A percentile compares a stretch with the other conserved stretches of the same genome.
phyloP scores from a whole-genome alignment of 2,797 vertebrate species.

The Crax fasciolata region DNA sequence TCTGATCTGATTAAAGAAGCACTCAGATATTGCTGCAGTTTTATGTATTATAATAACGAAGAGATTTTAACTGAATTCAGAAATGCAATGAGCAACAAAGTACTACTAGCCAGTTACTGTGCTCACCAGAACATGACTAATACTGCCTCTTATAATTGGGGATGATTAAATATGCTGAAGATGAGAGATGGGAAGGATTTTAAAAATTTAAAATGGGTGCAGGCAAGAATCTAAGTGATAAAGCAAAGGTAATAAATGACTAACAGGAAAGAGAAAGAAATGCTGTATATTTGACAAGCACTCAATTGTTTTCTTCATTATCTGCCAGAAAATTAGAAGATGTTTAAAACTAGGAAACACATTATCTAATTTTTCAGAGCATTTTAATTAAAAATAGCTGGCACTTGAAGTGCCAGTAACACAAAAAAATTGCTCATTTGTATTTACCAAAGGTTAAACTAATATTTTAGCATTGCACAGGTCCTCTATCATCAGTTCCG shows the following conservation, averaged over 20 bases:
- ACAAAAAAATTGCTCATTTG: neutral
- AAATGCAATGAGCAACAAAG: neutral
- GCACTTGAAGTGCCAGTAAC: neutral
- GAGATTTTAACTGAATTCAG: neutral
- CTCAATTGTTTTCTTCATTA: slow-evolving; percentile 40
- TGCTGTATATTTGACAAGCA: neutral
- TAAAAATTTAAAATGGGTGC: neutral
- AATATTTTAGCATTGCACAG: neutral
- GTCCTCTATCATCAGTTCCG: neutral
- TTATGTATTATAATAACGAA: neutral
- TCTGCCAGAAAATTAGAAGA: slow-evolving; percentile 18
- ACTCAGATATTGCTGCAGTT: neutral
- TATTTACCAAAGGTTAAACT: neutral
- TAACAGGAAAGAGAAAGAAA: slow-evolving; percentile 1
- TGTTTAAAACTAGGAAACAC: neutral
- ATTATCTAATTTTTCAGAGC: slow-evolving; percentile 10
- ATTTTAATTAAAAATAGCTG: slow-evolving; percentile 39
- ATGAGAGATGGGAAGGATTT: neutral
- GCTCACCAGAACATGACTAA: neutral
- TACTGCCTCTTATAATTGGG: neutral
- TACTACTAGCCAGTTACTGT: neutral
- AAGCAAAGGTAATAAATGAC: neutral
- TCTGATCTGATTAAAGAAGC: neutral
- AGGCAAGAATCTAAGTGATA: neutral
- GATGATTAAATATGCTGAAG: neutral